Percentiles rank a stretch among this genome's conserved stretches.
These are phyloP conservation scores for Epinotia demarniana DNA, from an alignment of 2,888 invertebrate genomes.

Conservation along the genomic window DNA sequence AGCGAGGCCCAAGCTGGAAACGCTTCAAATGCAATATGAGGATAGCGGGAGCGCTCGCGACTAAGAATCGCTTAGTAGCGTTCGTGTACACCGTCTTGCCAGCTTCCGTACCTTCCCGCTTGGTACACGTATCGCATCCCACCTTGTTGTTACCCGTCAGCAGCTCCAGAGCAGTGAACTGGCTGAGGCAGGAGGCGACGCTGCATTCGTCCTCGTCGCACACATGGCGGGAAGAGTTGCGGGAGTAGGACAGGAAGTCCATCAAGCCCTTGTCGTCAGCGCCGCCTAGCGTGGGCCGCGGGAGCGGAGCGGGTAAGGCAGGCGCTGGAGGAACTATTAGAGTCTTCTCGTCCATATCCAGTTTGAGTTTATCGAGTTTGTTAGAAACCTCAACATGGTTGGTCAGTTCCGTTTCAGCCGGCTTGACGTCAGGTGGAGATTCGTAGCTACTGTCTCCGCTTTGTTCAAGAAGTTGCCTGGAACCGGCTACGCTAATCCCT, in stretches of 20 bases:
- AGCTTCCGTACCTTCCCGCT: slow-evolving; percentile 83
- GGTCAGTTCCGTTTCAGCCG: slow-evolving; percentile 59
- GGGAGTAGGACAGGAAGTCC: slow-evolving; percentile 67
- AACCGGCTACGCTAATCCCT: slow-evolving; percentile 75
- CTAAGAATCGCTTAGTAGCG: slow-evolving; percentile 93
- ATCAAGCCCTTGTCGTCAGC: slow-evolving; percentile 63
- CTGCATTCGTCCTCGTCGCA: slow-evolving; percentile 92
- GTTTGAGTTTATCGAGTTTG: slow-evolving; percentile 69
- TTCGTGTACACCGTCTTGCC: slow-evolving; percentile 89
- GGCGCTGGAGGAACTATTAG: slow-evolving; percentile 49
- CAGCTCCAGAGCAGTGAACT: slow-evolving; percentile 95
- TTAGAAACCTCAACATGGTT: slow-evolving; percentile 59
- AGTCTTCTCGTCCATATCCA: slow-evolving; percentile 62
- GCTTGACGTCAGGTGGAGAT: slow-evolving; percentile 63
- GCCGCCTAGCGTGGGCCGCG: slow-evolving; percentile 67
- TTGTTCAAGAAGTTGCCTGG: slow-evolving; percentile 70
- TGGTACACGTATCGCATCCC: slow-evolving; percentile 95
- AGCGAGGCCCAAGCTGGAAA: slow-evolving; percentile 92
- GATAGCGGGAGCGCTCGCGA: slow-evolving; percentile 96
- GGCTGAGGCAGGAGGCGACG: slow-evolving; percentile 94
- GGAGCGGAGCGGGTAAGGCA: slow-evolving; percentile 56
- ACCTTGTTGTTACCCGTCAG: slow-evolving; percentile 97
- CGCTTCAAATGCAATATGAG: slow-evolving; percentile 97
- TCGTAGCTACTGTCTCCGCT: slow-evolving; percentile 74
- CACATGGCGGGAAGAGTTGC: slow-evolving; percentile 87